phyloP scores from a whole-genome alignment of 2,888 invertebrate genomes.

The Drosophila stalkeri region DNA sequence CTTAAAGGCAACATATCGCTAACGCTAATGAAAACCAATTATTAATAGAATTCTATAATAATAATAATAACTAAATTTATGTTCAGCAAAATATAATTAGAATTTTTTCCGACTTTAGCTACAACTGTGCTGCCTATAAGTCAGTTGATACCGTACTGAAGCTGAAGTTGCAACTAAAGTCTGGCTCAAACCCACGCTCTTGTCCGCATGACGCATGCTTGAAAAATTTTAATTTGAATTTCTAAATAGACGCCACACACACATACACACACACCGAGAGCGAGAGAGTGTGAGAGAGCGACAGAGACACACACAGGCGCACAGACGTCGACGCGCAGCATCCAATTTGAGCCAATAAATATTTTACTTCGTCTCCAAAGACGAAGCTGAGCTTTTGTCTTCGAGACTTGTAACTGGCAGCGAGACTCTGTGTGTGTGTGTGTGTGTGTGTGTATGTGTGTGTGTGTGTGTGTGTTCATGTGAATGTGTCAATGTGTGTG shows the following conservation, averaged over 20 bases:
- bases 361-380: slow-evolving; percentile 63
- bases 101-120: background rate
- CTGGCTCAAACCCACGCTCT: slow-evolving; percentile 57
- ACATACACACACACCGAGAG: slow-evolving; percentile 30
- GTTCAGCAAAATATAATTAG: background rate
- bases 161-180: slow-evolving; percentile 25
- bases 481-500: background rate
- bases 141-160: slow-evolving; percentile 8
- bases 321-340: slow-evolving; percentile 61
- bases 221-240: slow-evolving; percentile 76
- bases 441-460: slow-evolving; percentile 16
- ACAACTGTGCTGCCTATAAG: background rate
- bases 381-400: slow-evolving; percentile 62
- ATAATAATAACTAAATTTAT: background rate
- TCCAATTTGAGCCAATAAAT: slow-evolving; percentile 79
- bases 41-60: background rate
- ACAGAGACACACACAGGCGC: slow-evolving; percentile 20
- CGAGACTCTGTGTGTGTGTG: slow-evolving; percentile 24
- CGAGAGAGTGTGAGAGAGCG: no score
- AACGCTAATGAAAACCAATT: background rate
- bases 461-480: slow-evolving; percentile 8
- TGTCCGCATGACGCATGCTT: slow-evolving; percentile 65
- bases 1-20: slow-evolving; percentile 18
- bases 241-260: slow-evolving; percentile 71
- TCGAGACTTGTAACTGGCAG: slow-evolving; percentile 59